phyloP scores from a whole-genome alignment of 2,888 invertebrate genomes.

The Therioaphis trifolii region DNA sequence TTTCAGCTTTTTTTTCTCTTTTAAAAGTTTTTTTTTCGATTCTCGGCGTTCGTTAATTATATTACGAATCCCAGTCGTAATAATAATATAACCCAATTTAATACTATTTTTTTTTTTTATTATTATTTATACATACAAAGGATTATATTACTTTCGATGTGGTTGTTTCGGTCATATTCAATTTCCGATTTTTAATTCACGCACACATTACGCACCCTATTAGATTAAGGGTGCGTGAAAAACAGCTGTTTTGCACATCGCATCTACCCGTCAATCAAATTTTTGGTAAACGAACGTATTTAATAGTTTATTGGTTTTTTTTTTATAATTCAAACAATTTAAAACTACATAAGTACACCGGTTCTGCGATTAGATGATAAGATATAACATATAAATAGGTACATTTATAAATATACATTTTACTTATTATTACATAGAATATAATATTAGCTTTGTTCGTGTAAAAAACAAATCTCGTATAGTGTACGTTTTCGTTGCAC shows the following conservation, averaged over 20 bases:
- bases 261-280: neutral
- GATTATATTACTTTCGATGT: neutral
- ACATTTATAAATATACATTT: too few species aligned
- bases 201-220: neutral
- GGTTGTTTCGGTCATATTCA: neutral
- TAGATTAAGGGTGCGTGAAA: neutral
- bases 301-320: too few species aligned
- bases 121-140: neutral
- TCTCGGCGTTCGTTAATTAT: neutral
- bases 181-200: neutral
- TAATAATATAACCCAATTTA: neutral
- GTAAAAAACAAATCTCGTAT: neutral
- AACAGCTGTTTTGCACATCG: slow-evolving; percentile 24
- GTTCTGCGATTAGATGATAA: too few species aligned
- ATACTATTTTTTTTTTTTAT: neutral
- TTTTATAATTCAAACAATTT: neutral
- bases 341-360: too few species aligned
- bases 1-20: neutral
- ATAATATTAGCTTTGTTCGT: neutral
- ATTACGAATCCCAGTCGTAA: neutral
- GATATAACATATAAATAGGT: too few species aligned
- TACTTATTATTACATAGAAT: neutral
- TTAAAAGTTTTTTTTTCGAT: neutral
- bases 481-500: too few species aligned
- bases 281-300: slow-evolving; percentile 7